phyloP scores from a whole-genome alignment of 1,140 invertebrate species.

The Mylabris phalerata region DNA sequence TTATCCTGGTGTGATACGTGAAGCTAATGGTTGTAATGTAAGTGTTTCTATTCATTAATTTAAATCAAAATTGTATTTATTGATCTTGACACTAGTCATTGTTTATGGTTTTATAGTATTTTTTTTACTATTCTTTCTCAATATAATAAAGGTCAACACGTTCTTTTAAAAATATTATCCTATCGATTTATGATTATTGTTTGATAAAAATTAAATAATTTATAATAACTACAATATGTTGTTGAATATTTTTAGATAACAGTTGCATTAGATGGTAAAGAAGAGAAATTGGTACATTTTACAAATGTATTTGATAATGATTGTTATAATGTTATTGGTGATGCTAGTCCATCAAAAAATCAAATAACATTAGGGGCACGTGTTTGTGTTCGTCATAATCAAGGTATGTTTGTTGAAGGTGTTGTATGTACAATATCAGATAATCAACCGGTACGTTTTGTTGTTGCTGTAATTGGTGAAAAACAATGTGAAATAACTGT shows the following conservation, averaged over 20 bases:
- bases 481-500: slow-evolving; percentile 48
- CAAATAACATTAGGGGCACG: slow-evolving; percentile 52
- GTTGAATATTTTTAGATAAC: slow-evolving; percentile 49
- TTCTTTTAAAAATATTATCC: background rate
- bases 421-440: slow-evolving; percentile 65
- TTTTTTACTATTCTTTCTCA: background rate
- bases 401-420: slow-evolving; percentile 75
- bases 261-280: slow-evolving; percentile 65
- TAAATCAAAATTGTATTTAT: background rate
- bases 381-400: slow-evolving; percentile 48
- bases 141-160: too few species aligned
- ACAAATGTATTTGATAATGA: slow-evolving; percentile 66
- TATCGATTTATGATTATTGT: background rate
- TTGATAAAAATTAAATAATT: too few species aligned
- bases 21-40: slow-evolving; percentile 48
- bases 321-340: slow-evolving; percentile 84
- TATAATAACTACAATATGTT: background rate
- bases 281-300: slow-evolving; percentile 53
- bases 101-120: background rate
- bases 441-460: slow-evolving; percentile 63
- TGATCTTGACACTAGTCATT: too few species aligned
- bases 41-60: slow-evolving; percentile 19
- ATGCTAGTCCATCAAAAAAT: slow-evolving; percentile 79
- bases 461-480: slow-evolving; percentile 59
- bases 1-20: slow-evolving; percentile 70